Conservation (phyloP, 2,888 invertebrate species). For the Drosophila anomalata region DNA sequence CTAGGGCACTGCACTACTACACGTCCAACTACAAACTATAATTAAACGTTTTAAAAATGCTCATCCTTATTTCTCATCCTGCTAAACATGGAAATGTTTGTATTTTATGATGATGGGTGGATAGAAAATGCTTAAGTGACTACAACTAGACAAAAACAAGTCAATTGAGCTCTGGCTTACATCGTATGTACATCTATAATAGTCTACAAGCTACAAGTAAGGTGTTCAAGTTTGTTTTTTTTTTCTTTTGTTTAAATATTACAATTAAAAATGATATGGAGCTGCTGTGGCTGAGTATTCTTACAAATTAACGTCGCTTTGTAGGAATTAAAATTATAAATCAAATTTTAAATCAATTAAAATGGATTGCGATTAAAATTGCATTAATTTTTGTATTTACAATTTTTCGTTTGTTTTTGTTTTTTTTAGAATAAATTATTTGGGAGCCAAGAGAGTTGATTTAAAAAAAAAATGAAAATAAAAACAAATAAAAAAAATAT, state of each 20-base stretch:
- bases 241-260: conserved; percentile 8
- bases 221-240: background rate
- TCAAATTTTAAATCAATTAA: conserved; percentile 6
- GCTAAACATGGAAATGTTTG: conserved; percentile 12
- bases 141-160: conserved; percentile 31
- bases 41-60: conserved; percentile 12
- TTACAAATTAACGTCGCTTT: conserved; percentile 21
- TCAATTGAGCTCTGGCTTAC: conserved; percentile 19
- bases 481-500: conserved; percentile 12
- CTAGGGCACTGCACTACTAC: conserved; percentile 44
- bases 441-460: conserved; percentile 1
- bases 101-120: background rate
- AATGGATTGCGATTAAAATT: background rate
- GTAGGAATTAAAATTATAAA: conserved; percentile 10
- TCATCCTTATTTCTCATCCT: background rate
- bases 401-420: background rate
- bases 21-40: conserved; percentile 20
- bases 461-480: conserved; percentile 5
- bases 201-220: conserved; percentile 9
- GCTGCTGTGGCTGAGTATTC: conserved; percentile 55
- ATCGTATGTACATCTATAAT: conserved; percentile 49
- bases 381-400: conserved; percentile 18
- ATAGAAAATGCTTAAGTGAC: conserved; percentile 5
- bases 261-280: conserved; percentile 12
- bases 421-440: conserved; percentile 25